Evolutionary conservation across 2,113 vertebrate species (phyloP).

Genomic region (Bungarus multicinctus): DNA sequence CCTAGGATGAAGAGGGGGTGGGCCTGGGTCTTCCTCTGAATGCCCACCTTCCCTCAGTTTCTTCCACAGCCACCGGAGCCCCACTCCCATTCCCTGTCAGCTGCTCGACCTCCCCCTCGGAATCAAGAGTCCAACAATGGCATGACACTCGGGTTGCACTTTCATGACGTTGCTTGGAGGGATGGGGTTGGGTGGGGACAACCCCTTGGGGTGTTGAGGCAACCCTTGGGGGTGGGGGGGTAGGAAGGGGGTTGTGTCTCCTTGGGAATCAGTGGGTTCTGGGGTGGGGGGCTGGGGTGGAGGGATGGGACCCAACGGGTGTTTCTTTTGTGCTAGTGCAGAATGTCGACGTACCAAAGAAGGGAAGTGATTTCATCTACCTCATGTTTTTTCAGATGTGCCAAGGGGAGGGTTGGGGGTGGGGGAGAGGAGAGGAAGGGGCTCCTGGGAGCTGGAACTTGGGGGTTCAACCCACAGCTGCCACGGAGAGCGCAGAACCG

Average conservation of each 20-base stretch:
- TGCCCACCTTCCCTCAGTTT: no score
- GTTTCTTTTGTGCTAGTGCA: background rate
- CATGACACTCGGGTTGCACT: slow-evolving; percentile 2
- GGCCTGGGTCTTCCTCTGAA: no score
- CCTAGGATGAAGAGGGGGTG: no score
- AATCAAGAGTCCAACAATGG: no score
- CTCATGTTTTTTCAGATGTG: slow-evolving; percentile 25
- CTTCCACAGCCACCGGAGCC: no score
- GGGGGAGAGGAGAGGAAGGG: background rate
- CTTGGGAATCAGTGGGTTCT: background rate
- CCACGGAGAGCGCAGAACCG: background rate
- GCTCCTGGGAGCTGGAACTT: background rate
- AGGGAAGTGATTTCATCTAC: slow-evolving; percentile 16
- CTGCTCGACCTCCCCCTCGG: no score
- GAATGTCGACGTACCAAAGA: slow-evolving; percentile 16
- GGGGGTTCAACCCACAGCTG: background rate
- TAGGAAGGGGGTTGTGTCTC: background rate
- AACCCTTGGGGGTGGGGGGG: background rate
- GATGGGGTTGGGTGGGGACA: background rate
- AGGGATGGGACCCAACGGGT: no score
- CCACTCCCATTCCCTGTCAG: no score
- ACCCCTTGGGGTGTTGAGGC: background rate
- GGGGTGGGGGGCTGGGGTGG: background rate
- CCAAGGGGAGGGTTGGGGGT: background rate
- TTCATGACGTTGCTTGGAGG: slow-evolving; percentile 43